phyloP scores from a whole-genome alignment of 2,888 invertebrate genomes.

The Phortica okadai region DNA sequence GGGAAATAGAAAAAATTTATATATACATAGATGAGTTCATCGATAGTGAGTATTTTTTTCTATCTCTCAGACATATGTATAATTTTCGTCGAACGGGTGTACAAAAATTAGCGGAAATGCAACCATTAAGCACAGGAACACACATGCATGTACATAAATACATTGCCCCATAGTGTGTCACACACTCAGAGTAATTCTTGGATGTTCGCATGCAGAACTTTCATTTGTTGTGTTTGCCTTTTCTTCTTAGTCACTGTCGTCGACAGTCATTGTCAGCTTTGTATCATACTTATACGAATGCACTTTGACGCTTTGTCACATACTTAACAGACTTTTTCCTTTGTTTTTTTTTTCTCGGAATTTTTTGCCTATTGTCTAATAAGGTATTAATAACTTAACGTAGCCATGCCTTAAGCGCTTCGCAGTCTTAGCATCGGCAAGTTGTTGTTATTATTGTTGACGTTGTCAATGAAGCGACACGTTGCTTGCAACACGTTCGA shows the following conservation, averaged over 20 bases:
- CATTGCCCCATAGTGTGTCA: too few relatives aligned
- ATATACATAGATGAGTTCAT: too few relatives aligned
- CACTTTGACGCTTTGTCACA: neutral
- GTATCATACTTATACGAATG: neutral
- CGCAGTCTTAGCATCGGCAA: constrained; percentile 42
- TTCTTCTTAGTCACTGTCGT: neutral
- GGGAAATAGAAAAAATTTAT: neutral
- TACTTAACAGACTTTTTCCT: neutral
- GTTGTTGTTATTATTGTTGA: constrained; percentile 2
- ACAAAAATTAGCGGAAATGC: constrained; percentile 59
- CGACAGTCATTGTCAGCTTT: neutral
- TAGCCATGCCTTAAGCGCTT: neutral
- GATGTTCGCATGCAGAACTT: too few relatives aligned
- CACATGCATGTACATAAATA: neutral
- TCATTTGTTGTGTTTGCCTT: neutral
- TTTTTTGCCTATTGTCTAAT: constrained; percentile 54
- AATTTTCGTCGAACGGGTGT: constrained; percentile 40
- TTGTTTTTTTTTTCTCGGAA: neutral
- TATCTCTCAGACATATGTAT: too few relatives aligned
- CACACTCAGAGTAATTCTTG: too few relatives aligned
- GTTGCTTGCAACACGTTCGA: constrained; percentile 38
- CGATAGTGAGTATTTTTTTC: too few relatives aligned
- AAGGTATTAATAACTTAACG: constrained; percentile 66
- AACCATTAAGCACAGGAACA: constrained; percentile 28
- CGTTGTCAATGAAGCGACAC: neutral